Conservation (phyloP, 2,888 invertebrate genomes). For the Eledone cirrhosa region DNA sequence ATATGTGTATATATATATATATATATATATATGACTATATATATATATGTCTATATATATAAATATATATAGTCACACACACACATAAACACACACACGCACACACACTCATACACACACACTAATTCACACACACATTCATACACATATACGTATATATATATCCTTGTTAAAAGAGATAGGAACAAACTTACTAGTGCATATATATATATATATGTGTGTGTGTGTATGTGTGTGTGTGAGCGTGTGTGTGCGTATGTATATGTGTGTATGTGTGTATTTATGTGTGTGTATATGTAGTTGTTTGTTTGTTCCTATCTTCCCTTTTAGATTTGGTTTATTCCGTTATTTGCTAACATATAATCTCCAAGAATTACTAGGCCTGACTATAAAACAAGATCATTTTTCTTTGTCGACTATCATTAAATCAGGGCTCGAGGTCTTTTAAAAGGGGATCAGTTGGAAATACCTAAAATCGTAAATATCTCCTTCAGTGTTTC, state of each 20-base stretch:
- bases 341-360: too few relatives aligned
- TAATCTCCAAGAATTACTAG: too few relatives aligned
- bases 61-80: neutral
- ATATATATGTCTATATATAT: neutral
- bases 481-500: too few relatives aligned
- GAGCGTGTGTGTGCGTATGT: slow-evolving; percentile 31
- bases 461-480: too few relatives aligned
- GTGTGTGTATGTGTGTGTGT: slow-evolving; percentile 30
- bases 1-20: neutral
- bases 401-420: too few relatives aligned
- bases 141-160: neutral
- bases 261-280: slow-evolving; percentile 1
- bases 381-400: too few relatives aligned
- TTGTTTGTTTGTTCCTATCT: neutral
- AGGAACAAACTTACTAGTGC: neutral
- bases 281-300: neutral
- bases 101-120: neutral
- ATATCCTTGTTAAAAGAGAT: neutral
- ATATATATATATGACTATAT: neutral
- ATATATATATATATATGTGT: neutral
- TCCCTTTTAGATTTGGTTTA: too few relatives aligned
- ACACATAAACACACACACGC: neutral
- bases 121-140: neutral
- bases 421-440: too few relatives aligned
- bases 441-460: too few relatives aligned